A percentile compares a stretch with the other conserved stretches of the same genome.
phyloP scores from a whole-genome alignment of 1,140 invertebrate species.

The Argopecten irradians region DNA sequence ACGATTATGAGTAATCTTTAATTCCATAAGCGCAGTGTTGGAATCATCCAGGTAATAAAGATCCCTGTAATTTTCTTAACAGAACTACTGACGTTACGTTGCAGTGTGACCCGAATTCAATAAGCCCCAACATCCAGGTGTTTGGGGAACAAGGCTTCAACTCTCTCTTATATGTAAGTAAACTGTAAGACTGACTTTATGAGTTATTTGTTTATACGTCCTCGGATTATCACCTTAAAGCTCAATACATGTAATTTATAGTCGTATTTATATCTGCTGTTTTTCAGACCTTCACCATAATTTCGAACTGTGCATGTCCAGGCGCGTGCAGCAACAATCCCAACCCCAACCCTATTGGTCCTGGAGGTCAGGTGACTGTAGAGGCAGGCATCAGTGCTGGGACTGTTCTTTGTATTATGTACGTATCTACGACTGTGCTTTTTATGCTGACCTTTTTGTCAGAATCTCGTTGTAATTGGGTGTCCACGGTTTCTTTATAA shows the following conservation, averaged over 20 bases:
- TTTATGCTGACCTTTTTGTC: too few relatives aligned
- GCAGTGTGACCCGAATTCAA: constrained; percentile 1
- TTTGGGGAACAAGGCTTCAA: not conserved
- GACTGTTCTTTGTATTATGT: not conserved
- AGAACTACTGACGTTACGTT: not conserved
- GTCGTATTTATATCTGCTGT: not conserved
- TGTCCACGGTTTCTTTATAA: too few relatives aligned
- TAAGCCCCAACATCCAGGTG: not conserved
- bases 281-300: constrained; percentile 16
- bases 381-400: not conserved
- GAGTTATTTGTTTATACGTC: not conserved
- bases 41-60: too few relatives aligned
- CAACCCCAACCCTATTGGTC: not conserved
- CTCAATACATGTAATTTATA: too few relatives aligned
- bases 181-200: not conserved
- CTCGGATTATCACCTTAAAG: too few relatives aligned
- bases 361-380: not conserved
- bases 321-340: not conserved
- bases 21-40: too few relatives aligned
- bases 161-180: not conserved
- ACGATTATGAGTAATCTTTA: too few relatives aligned
- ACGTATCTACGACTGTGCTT: too few relatives aligned
- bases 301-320: not conserved
- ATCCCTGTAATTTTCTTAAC: not conserved
- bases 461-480: too few relatives aligned